Evolutionary conservation across 2,888 invertebrate genomes (phyloP).

Genomic region (Sarcophaga caerulescens): DNA sequence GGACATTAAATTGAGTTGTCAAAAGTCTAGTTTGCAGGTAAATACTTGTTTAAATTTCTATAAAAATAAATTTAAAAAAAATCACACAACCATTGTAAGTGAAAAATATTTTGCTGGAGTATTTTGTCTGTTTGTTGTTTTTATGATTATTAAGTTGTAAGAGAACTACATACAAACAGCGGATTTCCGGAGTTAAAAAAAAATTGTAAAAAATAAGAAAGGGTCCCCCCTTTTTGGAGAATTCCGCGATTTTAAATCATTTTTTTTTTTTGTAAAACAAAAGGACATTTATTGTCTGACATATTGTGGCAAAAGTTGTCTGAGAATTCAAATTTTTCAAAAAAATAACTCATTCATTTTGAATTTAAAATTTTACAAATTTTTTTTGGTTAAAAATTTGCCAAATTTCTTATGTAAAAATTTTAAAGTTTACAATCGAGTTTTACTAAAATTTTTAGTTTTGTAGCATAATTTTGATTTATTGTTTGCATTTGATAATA

Average conservation of each 20-base stretch:
- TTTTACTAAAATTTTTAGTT: no score
- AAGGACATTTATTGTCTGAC: not conserved
- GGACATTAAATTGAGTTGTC: conserved; percentile 64
- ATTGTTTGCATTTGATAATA: no score
- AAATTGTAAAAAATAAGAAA: conserved; percentile 46
- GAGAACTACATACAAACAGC: conserved; percentile 41
- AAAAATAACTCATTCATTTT: no score
- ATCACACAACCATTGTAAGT: conserved; percentile 42
- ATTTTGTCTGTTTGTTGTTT: conserved; percentile 27
- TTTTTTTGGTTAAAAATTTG: no score
- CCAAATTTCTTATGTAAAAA: no score
- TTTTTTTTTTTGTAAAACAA: not conserved
- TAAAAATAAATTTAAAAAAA: conserved; percentile 5
- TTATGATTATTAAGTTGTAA: conserved; percentile 50
- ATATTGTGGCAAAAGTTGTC: no score
- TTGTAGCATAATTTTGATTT: no score
- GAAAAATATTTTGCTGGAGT: conserved; percentile 12
- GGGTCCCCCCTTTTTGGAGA: conserved; percentile 40
- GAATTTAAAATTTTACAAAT: no score
- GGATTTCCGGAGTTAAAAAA: conserved; percentile 63
- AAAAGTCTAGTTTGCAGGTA: conserved; percentile 65
- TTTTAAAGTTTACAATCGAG: no score
- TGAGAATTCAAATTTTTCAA: no score
- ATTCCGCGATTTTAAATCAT: not conserved
- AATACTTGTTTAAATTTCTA: conserved; percentile 20